Percentiles rank a stretch among this genome's conserved stretches.
phyloP scores from a whole-genome alignment of 1,140 invertebrate genomes.

The Diuraphis noxia region DNA sequence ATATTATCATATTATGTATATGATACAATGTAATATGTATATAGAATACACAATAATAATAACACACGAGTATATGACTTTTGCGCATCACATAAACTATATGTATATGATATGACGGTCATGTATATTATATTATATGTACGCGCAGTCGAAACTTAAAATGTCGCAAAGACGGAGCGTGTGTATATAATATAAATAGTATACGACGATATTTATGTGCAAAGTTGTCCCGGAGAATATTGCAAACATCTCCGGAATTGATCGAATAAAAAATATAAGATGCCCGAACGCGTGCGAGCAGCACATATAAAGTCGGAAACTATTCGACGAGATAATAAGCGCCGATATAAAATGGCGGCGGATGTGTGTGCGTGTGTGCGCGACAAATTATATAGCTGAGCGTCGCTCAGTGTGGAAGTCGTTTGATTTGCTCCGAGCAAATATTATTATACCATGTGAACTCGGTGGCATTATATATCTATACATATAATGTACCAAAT shows the following conservation, averaged over 20 bases:
- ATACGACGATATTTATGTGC: neutral
- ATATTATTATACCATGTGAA: neutral
- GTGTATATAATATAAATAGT: neutral
- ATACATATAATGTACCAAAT: neutral
- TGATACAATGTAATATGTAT: no score
- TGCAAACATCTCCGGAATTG: neutral
- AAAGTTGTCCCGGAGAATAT: conserved; percentile 9
- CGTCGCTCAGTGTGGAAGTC: neutral
- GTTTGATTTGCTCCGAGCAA: neutral
- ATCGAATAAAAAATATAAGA: neutral
- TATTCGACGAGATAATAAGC: neutral
- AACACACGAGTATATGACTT: neutral
- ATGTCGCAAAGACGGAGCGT: neutral
- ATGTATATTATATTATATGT: no score
- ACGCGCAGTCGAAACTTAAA: neutral
- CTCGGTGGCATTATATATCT: neutral
- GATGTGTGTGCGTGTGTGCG: neutral
- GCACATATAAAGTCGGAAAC: conserved; percentile 1
- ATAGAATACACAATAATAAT: no score
- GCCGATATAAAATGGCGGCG: conserved; percentile 4
- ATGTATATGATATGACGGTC: neutral
- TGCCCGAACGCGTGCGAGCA: neutral
- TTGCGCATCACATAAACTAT: neutral
- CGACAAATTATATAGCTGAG: neutral
- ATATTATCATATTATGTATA: neutral